Conservation (phyloP, 2,888 invertebrate genomes). For the Pharmacophagus antenor region DNA sequence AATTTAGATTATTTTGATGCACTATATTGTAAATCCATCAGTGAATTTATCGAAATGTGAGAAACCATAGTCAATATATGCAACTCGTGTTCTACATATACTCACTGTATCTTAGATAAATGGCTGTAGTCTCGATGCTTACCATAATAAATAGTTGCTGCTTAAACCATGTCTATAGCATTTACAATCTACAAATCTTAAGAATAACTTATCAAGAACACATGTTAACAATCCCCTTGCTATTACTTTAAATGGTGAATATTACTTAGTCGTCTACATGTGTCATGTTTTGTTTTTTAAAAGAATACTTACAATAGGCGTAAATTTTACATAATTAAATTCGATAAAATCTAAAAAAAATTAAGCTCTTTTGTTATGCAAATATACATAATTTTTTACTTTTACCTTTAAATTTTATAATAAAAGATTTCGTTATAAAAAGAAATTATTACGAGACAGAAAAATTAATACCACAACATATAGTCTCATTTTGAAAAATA, state of each 20-base stretch:
- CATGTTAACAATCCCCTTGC: too few relatives aligned
- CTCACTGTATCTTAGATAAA: conserved; percentile 20
- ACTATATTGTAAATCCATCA: too few relatives aligned
- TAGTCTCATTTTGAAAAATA: background rate
- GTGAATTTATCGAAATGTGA: conserved; percentile 14
- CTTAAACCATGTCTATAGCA: background rate
- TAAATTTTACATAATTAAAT: background rate
- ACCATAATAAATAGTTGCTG: conserved; percentile 8
- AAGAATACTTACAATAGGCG: too few relatives aligned
- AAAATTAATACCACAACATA: background rate
- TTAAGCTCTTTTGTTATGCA: too few relatives aligned
- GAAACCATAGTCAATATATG: conserved; percentile 8
- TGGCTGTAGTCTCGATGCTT: conserved; percentile 11
- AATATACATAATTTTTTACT: too few relatives aligned
- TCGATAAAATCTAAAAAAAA: background rate
- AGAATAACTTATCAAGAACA: background rate
- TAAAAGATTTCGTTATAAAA: background rate
- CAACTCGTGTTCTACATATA: conserved; percentile 6
- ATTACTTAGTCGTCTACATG: too few relatives aligned
- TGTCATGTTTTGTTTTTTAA: too few relatives aligned
- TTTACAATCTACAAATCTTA: background rate
- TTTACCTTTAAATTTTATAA: background rate
- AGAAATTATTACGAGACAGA: background rate
- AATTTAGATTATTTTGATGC: too few relatives aligned
- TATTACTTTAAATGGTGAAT: too few relatives aligned